Evolutionary conservation across 2,113 vertebrate species (phyloP).

Genomic region (Amphiprion percula): DNA sequence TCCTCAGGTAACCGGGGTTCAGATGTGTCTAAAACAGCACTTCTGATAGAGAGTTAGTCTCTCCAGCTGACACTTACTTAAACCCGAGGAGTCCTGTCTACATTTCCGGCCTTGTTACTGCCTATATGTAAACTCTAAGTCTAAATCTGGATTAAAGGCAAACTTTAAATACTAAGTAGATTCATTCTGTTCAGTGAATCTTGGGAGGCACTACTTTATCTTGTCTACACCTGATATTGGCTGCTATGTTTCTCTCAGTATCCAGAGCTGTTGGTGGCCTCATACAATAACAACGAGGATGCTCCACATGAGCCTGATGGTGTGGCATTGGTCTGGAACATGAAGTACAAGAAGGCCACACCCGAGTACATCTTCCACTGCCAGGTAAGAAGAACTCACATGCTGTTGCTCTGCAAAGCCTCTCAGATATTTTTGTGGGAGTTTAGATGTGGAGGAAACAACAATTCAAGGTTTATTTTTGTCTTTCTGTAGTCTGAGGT

Average conservation of each 20-base stretch:
- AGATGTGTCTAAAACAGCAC: not conserved
- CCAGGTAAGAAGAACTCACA: conserved; percentile 84
- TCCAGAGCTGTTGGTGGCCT: conserved; percentile 95
- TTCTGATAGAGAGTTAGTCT: not conserved
- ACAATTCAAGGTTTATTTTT: not conserved
- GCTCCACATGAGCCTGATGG: conserved; percentile 97
- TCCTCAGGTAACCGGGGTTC: conserved; percentile 89
- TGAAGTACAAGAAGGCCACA: conserved; percentile 98
- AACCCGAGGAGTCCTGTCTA: too few relatives aligned
- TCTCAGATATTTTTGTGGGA: not conserved
- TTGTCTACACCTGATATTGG: conserved; percentile 11
- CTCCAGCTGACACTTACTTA: too few relatives aligned
- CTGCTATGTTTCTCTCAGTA: conserved; percentile 83
- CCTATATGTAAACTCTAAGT: too few relatives aligned
- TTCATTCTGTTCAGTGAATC: not conserved
- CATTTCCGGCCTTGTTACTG: too few relatives aligned
- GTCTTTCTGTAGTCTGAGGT: conserved; percentile 90
- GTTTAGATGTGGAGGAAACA: not conserved
- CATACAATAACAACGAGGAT: conserved; percentile 97
- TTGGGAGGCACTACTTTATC: not conserved
- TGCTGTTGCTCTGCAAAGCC: not conserved
- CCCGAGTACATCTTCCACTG: conserved; percentile 99
- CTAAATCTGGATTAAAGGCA: not conserved
- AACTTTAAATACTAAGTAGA: not conserved
- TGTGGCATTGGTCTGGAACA: conserved; percentile 97